phyloP scores from a whole-genome alignment of 2,113 vertebrate genomes.

The Ariopsis seemanni region DNA sequence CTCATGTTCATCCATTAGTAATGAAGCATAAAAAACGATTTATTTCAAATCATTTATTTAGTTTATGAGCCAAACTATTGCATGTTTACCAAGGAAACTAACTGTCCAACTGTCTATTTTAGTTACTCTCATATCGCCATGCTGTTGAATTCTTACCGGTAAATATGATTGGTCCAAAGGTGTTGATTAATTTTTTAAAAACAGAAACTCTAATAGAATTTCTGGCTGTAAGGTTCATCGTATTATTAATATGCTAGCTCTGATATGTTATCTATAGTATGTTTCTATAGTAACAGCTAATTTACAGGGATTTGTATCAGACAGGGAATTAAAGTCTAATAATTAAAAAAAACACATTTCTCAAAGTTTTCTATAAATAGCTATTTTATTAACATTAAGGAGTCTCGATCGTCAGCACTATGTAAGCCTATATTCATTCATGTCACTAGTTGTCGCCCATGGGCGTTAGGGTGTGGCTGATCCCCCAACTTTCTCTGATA shows the following conservation, averaged over 20 bases:
- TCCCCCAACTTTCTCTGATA: too few species aligned
- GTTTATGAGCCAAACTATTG: background rate
- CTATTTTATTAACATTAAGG: background rate
- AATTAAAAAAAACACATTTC: too few species aligned
- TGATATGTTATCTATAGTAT: too few species aligned
- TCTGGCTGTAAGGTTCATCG: too few species aligned
- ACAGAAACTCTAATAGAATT: background rate
- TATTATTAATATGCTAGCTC: too few species aligned
- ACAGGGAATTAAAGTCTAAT: background rate
- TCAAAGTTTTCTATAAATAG: background rate
- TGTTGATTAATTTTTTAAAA: background rate
- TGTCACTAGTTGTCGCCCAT: too few species aligned
- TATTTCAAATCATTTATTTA: background rate
- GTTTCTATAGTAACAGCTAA: background rate
- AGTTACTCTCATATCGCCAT: background rate
- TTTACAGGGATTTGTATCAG: background rate
- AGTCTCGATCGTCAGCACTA: background rate
- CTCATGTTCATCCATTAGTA: constrained; percentile 1
- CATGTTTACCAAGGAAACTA: background rate
- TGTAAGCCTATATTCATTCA: background rate
- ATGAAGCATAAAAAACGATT: background rate
- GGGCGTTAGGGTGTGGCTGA: too few species aligned
- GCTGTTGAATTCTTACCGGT: background rate
- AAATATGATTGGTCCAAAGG: background rate
- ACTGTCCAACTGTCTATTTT: background rate